Conservation (phyloP, 2,888 invertebrate species). For the Ornithoptera alexandrae region DNA sequence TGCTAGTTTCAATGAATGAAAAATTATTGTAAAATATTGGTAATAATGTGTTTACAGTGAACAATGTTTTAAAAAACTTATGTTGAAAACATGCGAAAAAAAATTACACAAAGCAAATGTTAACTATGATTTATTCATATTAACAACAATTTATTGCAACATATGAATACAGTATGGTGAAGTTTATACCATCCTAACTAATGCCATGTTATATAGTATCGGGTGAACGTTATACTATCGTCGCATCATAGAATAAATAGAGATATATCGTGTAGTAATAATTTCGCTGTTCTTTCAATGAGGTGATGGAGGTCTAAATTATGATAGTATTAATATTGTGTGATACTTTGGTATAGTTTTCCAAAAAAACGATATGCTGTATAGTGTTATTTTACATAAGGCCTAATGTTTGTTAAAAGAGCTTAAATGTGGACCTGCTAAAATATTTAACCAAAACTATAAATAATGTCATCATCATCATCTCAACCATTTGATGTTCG, state of each 20-base stretch:
- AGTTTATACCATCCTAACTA: too few relatives aligned
- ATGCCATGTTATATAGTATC: too few relatives aligned
- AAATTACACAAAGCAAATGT: too few relatives aligned
- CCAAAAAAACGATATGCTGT: neutral
- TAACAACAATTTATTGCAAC: too few relatives aligned
- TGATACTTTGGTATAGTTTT: neutral
- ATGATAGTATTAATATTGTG: neutral
- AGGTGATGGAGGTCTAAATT: neutral
- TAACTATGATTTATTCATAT: too few relatives aligned
- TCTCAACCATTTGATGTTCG: too few relatives aligned
- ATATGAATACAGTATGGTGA: too few relatives aligned
- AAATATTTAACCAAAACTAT: neutral
- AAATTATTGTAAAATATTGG: neutral
- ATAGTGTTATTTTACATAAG: neutral
- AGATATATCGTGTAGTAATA: neutral
- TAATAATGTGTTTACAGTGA: too few relatives aligned
- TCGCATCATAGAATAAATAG: too few relatives aligned
- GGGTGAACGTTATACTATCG: too few relatives aligned
- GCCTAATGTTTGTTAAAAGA: neutral
- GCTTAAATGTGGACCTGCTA: neutral
- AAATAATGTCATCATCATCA: neutral
- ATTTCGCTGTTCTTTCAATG: neutral
- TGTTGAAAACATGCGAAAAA: too few relatives aligned
- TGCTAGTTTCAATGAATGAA: neutral
- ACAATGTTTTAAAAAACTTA: too few relatives aligned